Base-by-base conservation (phyloP, 2,113 vertebrate genomes). In the Arvicanthis niloticus region DNA sequence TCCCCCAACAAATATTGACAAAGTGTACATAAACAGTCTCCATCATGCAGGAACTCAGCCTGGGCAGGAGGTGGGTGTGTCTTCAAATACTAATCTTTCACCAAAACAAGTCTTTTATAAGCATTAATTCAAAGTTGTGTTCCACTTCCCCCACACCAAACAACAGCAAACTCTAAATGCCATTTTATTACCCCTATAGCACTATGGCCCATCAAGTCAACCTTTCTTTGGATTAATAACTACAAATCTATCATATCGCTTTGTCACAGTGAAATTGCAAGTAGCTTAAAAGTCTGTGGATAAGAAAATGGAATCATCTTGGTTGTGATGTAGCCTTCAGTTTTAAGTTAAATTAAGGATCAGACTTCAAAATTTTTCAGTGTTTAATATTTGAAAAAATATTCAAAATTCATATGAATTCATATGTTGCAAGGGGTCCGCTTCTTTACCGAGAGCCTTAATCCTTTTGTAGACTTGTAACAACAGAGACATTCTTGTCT, bases 231-330 rank as follows among this genome's bases (percentile, higher is more conserved):
- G 42, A 60, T 75, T 77, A 86, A 58, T 89, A 92, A 95, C 77
- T 96, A 81, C 62, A 95, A 58, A 82, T 92, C 34, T 68, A 24
- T 97, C 89, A 91, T 75, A 88, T 94, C 95, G 93, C 72, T 96
- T 91, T 93, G 78, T 82, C 65, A 34, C 70, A 65, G 11, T 88
- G 85, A 84, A 42, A 68, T 10, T 96, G 90, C 96, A 97, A 97
- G 89, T 65, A 96, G 97, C 88, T 95, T 98, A 95, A 96, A 88
- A 92, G 58, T 93, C 91, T 72, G 0, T 56, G 40, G 34, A 42
- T 62, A 62, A 42, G 56, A 82, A 85, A 91, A 58, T 34, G 78
- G 56, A 94, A 92, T 95, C 58, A 89, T 62, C 70, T 93, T n/a
- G 42, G 87, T 75, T 67, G 24, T 73, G 80, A 42, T 84, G 37